These are phyloP conservation scores for Cristatella mucedo DNA, from an alignment of 2,888 invertebrate genomes.

Conservation along the genomic window DNA sequence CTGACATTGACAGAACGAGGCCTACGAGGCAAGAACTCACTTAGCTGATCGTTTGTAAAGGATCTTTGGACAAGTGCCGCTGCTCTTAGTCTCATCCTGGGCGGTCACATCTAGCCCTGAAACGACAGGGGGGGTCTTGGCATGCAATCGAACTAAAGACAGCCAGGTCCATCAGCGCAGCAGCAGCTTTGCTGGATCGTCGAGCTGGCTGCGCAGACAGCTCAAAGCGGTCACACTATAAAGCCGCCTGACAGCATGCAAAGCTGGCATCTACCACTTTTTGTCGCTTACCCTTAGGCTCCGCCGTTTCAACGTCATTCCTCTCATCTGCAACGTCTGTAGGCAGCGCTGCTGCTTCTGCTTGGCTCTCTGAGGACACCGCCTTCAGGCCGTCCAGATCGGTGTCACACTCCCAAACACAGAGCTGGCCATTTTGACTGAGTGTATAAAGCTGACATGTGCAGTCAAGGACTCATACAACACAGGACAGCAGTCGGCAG, in stretches of 20 bases:
- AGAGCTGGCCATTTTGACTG: conserved; percentile 62
- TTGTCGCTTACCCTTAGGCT: conserved; percentile 16
- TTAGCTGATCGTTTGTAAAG: conserved; percentile 18
- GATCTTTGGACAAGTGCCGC: no score
- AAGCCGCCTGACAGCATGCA: neutral
- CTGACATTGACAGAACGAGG: no score
- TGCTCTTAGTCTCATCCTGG: no score
- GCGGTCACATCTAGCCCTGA: no score
- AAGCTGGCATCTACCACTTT: neutral
- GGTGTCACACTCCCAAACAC: conserved; percentile 68
- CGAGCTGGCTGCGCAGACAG: no score
- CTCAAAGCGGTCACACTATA: no score
- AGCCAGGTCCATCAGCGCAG: no score
- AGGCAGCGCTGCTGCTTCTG: conserved; percentile 35
- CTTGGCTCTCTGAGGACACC: conserved; percentile 22
- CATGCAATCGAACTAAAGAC: no score
- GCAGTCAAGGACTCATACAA: conserved; percentile 7
- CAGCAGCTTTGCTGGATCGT: no score
- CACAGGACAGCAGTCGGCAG: no score
- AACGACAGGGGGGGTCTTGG: no score
- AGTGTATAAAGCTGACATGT: conserved; percentile 28
- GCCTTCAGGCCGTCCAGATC: conserved; percentile 52
- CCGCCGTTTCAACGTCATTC: conserved; percentile 21
- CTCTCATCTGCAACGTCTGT: conserved; percentile 16
- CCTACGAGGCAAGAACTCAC: conserved; percentile 14